Conservation (phyloP, 2,113 vertebrate species). For the Crotalus viridis region DNA sequence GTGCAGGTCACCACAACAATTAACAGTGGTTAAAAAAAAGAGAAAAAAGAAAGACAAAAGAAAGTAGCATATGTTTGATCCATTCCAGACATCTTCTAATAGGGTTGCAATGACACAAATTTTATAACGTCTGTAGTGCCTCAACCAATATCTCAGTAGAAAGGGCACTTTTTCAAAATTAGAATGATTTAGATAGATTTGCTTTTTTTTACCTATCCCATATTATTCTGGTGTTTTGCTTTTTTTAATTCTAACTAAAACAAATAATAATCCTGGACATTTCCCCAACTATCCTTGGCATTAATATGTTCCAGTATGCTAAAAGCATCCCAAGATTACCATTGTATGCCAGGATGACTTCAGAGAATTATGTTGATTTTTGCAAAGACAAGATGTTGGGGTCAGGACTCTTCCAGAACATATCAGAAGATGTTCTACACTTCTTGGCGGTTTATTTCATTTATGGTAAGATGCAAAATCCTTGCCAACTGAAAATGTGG, state of each 20-base stretch:
- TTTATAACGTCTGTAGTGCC: no score
- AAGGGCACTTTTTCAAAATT: background rate
- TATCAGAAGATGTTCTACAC: background rate
- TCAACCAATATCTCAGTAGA: background rate
- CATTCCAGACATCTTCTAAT: no score
- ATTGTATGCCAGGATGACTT: background rate
- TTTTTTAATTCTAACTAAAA: constrained; percentile 41
- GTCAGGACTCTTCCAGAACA: background rate
- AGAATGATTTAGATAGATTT: background rate
- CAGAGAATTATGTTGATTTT: background rate
- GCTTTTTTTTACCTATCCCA: constrained; percentile 23
- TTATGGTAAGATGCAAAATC: background rate
- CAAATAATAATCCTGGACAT: constrained; percentile 11
- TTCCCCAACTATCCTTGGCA: constrained; percentile 23
- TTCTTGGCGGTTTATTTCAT: background rate
- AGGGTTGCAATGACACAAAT: no score
- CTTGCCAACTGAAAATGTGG: background rate
- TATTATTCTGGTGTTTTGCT: constrained; percentile 15
- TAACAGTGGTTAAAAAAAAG: no score
- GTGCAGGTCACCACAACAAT: no score
- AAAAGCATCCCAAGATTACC: background rate
- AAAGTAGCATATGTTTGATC: no score
- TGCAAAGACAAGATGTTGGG: background rate
- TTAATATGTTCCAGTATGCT: constrained; percentile 14
- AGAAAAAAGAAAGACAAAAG: no score